These are phyloP conservation scores for Strigamia transsilvanica DNA, from an alignment of 2,888 invertebrate genomes.

Conservation along the genomic window DNA sequence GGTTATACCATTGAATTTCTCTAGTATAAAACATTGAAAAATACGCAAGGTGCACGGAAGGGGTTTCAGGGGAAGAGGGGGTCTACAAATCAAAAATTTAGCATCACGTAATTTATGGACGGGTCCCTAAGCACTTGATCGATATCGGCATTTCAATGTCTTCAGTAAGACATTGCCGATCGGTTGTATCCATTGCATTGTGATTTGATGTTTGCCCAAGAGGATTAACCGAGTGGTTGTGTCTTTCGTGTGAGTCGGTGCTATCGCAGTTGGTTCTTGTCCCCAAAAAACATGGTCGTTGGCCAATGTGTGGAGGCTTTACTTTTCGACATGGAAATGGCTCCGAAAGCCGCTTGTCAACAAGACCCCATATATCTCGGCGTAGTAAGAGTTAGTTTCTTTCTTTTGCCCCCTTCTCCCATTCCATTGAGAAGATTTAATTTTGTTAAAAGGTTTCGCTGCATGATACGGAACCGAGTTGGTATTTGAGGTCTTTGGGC, in stretches of 20 bases:
- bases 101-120: too few species aligned
- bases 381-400: constrained; percentile 32
- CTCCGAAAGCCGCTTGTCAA: constrained; percentile 49
- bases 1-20: too few species aligned
- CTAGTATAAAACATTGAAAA: too few species aligned
- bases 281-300: constrained; percentile 29
- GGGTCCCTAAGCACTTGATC: too few species aligned
- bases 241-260: constrained; percentile 1
- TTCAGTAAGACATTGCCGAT: too few species aligned
- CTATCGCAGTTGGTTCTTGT: not conserved
- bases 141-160: too few species aligned
- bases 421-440: constrained; percentile 37
- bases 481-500: constrained; percentile 49
- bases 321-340: constrained; percentile 40
- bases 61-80: too few species aligned
- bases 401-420: constrained; percentile 4
- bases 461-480: constrained; percentile 31
- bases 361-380: constrained; percentile 44
- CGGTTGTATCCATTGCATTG: not conserved
- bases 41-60: too few species aligned
- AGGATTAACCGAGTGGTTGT: constrained; percentile 28
- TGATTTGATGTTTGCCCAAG: constrained; percentile 28
- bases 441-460: constrained; percentile 45
- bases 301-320: constrained; percentile 7
- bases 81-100: too few species aligned